Evolutionary conservation across 2,888 invertebrate species (phyloP).

Genomic region (Habrosyne pyritoides): DNA sequence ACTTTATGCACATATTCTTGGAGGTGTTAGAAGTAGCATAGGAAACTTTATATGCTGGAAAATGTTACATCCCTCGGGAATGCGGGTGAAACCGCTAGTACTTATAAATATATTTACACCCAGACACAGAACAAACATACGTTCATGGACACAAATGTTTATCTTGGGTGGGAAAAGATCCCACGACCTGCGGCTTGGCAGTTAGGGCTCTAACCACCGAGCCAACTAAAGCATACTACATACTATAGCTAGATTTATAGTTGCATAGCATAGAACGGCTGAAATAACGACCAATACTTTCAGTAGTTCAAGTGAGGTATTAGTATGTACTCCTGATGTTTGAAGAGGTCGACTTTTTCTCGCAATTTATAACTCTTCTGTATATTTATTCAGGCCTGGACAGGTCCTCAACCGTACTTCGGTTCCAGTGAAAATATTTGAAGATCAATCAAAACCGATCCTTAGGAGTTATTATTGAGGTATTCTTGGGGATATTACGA

Average conservation of each 20-base stretch:
- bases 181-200: too few relatives aligned
- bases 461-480: background rate
- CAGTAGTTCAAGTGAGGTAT: background rate
- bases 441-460: conserved; percentile 16
- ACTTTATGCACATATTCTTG: too few relatives aligned
- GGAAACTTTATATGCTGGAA: too few relatives aligned
- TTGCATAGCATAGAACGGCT: background rate
- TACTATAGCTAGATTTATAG: background rate
- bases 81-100: too few relatives aligned
- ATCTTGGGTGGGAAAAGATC: too few relatives aligned
- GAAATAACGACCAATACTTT: background rate
- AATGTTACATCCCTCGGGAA: too few relatives aligned
- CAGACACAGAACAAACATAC: too few relatives aligned
- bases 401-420: conserved; percentile 19
- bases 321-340: background rate
- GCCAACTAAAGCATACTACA: background rate
- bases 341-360: conserved; percentile 1
- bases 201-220: too few relatives aligned
- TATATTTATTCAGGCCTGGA: conserved; percentile 29
- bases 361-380: conserved; percentile 4
- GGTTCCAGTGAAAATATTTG: conserved; percentile 23
- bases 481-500: background rate
- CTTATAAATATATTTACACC: too few relatives aligned
- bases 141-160: too few relatives aligned
- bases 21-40: too few relatives aligned